Evolutionary conservation across 2,113 vertebrate species (phyloP), one percentile per base, ranked within the genome.

Genomic region (Gadus chalcogrammus): DNA sequence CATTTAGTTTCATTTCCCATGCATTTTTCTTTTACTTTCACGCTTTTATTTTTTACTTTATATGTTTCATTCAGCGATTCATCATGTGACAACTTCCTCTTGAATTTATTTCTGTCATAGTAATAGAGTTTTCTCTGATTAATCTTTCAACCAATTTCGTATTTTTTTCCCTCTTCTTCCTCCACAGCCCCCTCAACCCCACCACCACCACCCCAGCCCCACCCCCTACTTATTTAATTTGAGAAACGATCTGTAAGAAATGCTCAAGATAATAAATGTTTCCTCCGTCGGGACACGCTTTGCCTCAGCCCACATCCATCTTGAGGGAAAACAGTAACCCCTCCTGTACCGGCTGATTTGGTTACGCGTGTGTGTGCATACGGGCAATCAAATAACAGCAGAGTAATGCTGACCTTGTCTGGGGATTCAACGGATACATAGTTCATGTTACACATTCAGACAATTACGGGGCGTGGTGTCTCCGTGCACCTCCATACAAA

Each of bases 91-190:
- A 73, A 72, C 69, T 75, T 74, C 84, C 67, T 70, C 79, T 82
- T 80, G 76, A 86, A 91, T 87, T 86, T 86, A 89, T 90, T 87
- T 81, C 78, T 82, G 88, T 88, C 81, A 58, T 66, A 66, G 76
- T 88, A 90, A 90, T 89, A 86, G 73, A 83, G 82, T 90, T 89
- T 87, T 85, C 70, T 70, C 68, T 90, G 85, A 92, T 92, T 90
- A 89, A 92, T 92, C 80, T 87, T 81, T 82, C 73, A 77, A 79
- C 82, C 75, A 75, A 89, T 90, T 90, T 85, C 84, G 22, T 24
- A 11, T 48, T 48, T 48, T 48, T 48, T 48, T 48, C 42, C 9
- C 42, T 48, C 42, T 48, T 48, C 42, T 48, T 48, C 42, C 76
- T 82, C 61, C 48, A 60, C 77, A 84, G 82, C 72, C 71, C 74